Base-by-base conservation (phyloP, 2,888 invertebrate genomes). In the Balanococcus diminutus region DNA sequence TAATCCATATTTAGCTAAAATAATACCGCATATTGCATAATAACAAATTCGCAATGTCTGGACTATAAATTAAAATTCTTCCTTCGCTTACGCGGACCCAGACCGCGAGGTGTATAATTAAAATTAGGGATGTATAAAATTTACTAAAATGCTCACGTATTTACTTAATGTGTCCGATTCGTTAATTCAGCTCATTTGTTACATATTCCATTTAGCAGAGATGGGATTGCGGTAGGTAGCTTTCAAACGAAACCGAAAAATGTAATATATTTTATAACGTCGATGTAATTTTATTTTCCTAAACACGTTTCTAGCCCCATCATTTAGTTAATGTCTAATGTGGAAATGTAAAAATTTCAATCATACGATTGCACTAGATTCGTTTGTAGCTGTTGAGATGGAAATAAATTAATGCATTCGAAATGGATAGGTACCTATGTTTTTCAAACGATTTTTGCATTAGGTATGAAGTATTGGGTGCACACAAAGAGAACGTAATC, bases 101-200 rank as follows among this genome's bases (percentile, higher is more conserved):
- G 75, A n/a, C n/a, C n/a, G 32, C 6, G 11, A 28, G 11, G 28
- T 61, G 67, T 28, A 28, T 75, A 75, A 75, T 75, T 75, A 75
- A 75, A 75, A 75, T 75, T 75, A 75, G 75, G 75, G 75, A 75
- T 75, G 36, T 32, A 36, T 25, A 67, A 67, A 36, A 75, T 36
- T 75, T 75, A 75, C 36, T 75, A 75, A 36, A 75, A 75, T 36
- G 8, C 36, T 75, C 75, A 75, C 75, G 75, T 75, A 75, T 32
- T 75, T 75, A 75, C 75, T 36, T 75, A 75, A 75, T 75, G 75
- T 28, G 75, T 36, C 75, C 19, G 36, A 75, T 75, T 32, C 6
- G 75, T 75, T 36, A 75, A 75, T 75, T 36, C 36, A 16, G 36
- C n/a, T 75, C 75, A 22, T 36, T 75, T 75, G 75, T 75, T 75